phyloP scores from a whole-genome alignment of 2,113 vertebrate species.

The Amphiprion ocellaris region DNA sequence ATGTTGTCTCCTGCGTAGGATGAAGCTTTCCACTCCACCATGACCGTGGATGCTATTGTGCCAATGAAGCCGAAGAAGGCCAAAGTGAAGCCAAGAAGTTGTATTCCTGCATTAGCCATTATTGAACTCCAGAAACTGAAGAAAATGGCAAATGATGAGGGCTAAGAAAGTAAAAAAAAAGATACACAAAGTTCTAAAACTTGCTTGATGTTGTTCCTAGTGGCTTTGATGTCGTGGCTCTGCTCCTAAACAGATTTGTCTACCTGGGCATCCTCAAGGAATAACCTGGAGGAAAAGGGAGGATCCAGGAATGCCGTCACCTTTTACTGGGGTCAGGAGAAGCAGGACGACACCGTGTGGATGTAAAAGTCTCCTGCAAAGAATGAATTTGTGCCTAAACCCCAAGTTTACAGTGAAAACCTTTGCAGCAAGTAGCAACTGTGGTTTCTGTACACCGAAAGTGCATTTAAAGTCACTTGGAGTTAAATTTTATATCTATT shows the following conservation, averaged over 20 bases:
- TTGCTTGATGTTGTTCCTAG: constrained; percentile 12
- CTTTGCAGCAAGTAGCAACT: background rate
- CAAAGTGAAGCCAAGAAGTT: constrained; percentile 91
- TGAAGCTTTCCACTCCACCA: constrained; percentile 96
- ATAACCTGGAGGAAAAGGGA: constrained; percentile 50
- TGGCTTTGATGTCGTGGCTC: background rate
- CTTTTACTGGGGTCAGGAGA: background rate
- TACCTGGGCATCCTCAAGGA: constrained; percentile 54
- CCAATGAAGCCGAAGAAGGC: constrained; percentile 91
- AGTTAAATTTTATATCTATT: background rate
- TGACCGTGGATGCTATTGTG: constrained; percentile 87
- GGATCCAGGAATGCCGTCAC: constrained; percentile 44
- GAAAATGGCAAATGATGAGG: background rate
- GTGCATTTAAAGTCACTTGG: background rate
- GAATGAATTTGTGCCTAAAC: background rate
- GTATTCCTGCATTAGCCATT: constrained; percentile 92
- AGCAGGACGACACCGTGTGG: constrained; percentile 61
- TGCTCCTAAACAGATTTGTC: constrained; percentile 1
- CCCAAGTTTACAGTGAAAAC: background rate
- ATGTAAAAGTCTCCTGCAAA: background rate
- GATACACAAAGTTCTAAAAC: background rate
- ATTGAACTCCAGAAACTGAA: background rate
- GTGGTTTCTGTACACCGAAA: background rate
- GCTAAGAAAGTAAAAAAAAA: background rate
- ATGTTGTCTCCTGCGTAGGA: constrained; percentile 94